These are phyloP conservation scores for Cephalotes varians DNA, from an alignment of 2,888 invertebrate species.

Conservation along the genomic window DNA sequence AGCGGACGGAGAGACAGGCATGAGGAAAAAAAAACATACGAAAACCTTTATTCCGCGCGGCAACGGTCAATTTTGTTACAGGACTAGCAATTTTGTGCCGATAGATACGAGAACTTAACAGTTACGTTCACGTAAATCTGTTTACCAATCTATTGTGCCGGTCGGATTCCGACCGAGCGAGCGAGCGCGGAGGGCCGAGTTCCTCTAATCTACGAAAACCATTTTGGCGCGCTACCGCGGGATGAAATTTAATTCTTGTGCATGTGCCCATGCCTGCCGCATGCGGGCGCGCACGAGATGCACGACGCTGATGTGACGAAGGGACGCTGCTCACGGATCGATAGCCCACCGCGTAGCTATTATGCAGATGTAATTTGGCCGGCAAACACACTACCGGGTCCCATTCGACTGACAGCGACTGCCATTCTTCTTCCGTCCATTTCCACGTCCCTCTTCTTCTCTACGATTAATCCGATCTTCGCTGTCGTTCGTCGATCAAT, in stretches of 20 bases:
- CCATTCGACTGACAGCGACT: conserved; percentile 74
- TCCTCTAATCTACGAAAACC: conserved; percentile 73
- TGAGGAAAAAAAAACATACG: conserved; percentile 30
- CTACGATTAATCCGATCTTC: conserved; percentile 30
- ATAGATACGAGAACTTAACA: conserved; percentile 54
- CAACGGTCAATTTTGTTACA: conserved; percentile 64
- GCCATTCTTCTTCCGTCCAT: conserved; percentile 74
- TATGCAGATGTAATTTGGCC: conserved; percentile 83
- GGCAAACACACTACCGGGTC: conserved; percentile 79
- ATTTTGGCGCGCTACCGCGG: conserved; percentile 68
- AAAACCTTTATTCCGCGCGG: conserved; percentile 53
- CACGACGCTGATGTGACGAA: conserved; percentile 77
- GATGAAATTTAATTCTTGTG: conserved; percentile 73
- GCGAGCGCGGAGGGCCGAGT: conserved; percentile 55
- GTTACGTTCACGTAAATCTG: conserved; percentile 60
- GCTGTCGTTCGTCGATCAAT: conserved; percentile 60
- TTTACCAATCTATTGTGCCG: conserved; percentile 61
- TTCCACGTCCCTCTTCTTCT: conserved; percentile 54
- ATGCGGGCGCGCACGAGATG: conserved; percentile 68
- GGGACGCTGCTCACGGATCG: conserved; percentile 80
- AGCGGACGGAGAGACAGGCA: conserved; percentile 4
- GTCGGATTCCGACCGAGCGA: conserved; percentile 59
- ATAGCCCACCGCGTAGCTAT: conserved; percentile 81
- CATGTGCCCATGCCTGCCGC: conserved; percentile 54
- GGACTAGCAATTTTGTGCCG: conserved; percentile 53